Conservation (phyloP, 2,797 vertebrate genomes). For the Malacoraja senta region DNA sequence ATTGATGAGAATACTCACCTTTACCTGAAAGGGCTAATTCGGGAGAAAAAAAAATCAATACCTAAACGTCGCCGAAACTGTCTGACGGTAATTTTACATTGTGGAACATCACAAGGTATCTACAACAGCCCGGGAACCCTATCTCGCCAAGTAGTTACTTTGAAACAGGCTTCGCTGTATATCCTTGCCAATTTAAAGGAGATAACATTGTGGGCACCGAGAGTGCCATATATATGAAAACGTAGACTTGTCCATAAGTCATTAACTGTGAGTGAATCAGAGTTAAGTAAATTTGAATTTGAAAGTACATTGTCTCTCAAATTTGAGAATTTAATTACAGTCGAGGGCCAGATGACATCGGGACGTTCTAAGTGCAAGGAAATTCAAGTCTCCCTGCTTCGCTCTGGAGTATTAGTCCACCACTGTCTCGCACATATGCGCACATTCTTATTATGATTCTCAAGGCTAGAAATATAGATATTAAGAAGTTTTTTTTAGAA, state of each 20-base stretch:
- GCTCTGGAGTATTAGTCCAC: neutral
- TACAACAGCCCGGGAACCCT: neutral
- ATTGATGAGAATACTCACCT: slow-evolving; percentile 3
- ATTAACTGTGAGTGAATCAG: neutral
- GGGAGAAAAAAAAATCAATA: slow-evolving; percentile 11
- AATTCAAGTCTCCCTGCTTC: neutral
- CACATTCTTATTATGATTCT: neutral
- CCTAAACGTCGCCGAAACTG: neutral
- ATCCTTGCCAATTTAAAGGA: neutral
- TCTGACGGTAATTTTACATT: neutral
- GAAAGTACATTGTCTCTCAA: neutral
- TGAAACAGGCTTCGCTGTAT: neutral
- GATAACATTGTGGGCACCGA: neutral
- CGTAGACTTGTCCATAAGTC: neutral
- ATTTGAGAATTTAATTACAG: neutral
- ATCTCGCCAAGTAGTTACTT: neutral
- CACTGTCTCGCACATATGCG: neutral
- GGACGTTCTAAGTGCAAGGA: neutral
- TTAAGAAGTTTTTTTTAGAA: neutral
- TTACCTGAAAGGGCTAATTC: slow-evolving; percentile 29
- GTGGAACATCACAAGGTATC: neutral
- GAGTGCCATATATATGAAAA: neutral
- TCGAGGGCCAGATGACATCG: too few species aligned
- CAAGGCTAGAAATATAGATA: neutral
- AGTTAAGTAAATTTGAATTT: neutral